Evolutionary conservation across 1,140 invertebrate species (phyloP), one percentile per base, ranked within the genome.

Genomic region (Sitodiplosis mosellana): DNA sequence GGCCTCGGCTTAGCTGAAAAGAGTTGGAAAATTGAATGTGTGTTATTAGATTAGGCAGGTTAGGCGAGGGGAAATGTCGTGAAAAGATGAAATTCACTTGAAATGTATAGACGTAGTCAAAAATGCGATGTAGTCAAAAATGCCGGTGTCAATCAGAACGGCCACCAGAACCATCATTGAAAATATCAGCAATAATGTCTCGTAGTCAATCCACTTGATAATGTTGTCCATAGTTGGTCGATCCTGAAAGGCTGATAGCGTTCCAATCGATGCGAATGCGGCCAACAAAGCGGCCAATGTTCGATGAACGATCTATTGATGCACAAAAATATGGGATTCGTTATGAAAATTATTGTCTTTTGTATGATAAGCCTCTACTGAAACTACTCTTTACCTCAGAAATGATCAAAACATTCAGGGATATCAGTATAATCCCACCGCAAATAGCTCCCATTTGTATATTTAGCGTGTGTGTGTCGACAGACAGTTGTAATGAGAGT

Each of bases 131-230:
- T 79, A 87, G 64, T 87, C 83, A 54, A 87, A 88, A 53, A 87
- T 70, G 2, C 83, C 83, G 7, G 83, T 86, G 56, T 87, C 83
- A 1, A 80, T 78, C 1, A 88, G 66, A 46, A 87, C 76, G 0
- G 78, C 74, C 0, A 88, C 84, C 3, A 87, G 58, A 2, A 83
- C 71, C 84, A 88, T 88, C 84, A 88, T 88, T 2, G 81, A 80
- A 59, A 87, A 87, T 4, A 88, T 63, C 12, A 88, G 57, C n/a
- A 81, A 65, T 1, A 87, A 56, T 0, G 84, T 83, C 56, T 88
- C 84, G 46, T 82, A 70, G 52, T 87, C 83, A 46, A 87, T 74
- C 83, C 83, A 88, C 2, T 74, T 72, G 3, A 86, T 71, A 27
- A 88, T 67, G 56, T 81, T 77, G 10, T 65, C 61, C 60, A 82